phyloP scores from a whole-genome alignment of 2,797 vertebrate species.

The Thaleichthys pacificus region DNA sequence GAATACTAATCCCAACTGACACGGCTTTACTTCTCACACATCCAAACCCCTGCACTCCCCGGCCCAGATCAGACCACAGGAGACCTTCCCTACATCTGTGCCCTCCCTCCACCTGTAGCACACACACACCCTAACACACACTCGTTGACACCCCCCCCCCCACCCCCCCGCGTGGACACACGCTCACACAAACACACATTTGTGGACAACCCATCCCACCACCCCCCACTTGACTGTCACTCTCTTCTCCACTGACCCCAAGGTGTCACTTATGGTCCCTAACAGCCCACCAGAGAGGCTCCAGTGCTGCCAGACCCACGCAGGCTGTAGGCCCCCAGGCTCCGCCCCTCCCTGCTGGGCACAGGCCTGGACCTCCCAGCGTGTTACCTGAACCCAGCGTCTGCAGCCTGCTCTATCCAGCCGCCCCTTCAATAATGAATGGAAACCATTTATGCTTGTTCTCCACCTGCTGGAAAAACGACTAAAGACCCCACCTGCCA shows the following conservation, averaged over 20 bases:
- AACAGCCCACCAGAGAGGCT: conserved; percentile 47
- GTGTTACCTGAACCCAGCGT: conserved; percentile 27
- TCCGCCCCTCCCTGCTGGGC: background rate
- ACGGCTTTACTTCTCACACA: background rate
- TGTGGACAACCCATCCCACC: conserved; percentile 10
- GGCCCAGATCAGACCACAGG: background rate
- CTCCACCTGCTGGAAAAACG: conserved; percentile 21
- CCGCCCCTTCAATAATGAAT: conserved; percentile 54
- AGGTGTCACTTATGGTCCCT: conserved; percentile 64
- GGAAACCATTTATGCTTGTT: conserved; percentile 42
- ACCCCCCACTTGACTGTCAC: too few species aligned
- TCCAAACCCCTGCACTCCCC: background rate
- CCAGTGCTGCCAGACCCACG: background rate
- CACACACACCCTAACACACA: background rate
- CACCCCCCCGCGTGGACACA: background rate
- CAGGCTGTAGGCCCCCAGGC: background rate
- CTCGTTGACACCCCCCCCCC: background rate
- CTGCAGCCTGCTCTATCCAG: conserved; percentile 7
- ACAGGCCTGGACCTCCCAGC: too few species aligned
- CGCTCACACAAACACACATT: background rate
- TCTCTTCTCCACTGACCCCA: conserved; percentile 34
- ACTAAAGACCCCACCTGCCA: conserved; percentile 24
- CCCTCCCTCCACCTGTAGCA: background rate
- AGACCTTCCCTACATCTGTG: conserved; percentile 18
- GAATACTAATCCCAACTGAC: background rate